Base-by-base conservation (phyloP, 2,888 invertebrate species). In the Belgica antarctica region DNA sequence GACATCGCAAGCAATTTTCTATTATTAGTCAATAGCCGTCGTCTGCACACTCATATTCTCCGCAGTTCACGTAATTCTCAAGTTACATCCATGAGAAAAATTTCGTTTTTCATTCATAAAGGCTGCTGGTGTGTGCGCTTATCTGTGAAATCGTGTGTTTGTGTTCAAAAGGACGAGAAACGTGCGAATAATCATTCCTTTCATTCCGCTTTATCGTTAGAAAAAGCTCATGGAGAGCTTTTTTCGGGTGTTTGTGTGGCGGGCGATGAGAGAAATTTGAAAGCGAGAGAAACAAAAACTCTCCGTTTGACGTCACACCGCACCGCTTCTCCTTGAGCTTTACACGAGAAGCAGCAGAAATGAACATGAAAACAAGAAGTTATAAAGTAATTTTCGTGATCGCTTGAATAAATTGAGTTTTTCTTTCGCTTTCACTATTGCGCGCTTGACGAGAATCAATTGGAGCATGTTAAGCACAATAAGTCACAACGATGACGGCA, bases 301-400 rank as follows among this genome's bases (percentile, higher is more conserved):
- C 59, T 59, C 59, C 3, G 27, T 59, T 59, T 59, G 59, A 59
- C 59, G 59, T 59, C 59, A 59, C 19, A 22, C 59, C 47, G 1
- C 8, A 19, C 19, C 47, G 17, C 19, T 47, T 47, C 47, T 47
- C 19, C 47, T 47, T 47, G 2, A n/a, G n/a, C 15, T 2, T 47
- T 12, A 8, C 2, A n/a, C 12, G 17, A 47, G 2, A 5, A 5
- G 47, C 2, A 47, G n/a, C n/a, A n/a, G n/a, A n/a, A n/a, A n/a
- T n/a, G n/a, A n/a, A n/a, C n/a, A n/a, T n/a, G n/a, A 47, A 15
- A 17, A 47, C 15, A 15, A 46, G 19, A 47, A 47, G 1, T 47
- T 47, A 17, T 47, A 47, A 47, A 47, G 17, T n/a, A 31, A 46
- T 46, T 46, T n/a, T 46, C 46, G 12, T 46, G n/a, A 46, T 47